These are phyloP conservation scores for Oryctolagus cuniculus DNA, from an alignment of 2,113 vertebrate genomes.

Conservation along the genomic window DNA sequence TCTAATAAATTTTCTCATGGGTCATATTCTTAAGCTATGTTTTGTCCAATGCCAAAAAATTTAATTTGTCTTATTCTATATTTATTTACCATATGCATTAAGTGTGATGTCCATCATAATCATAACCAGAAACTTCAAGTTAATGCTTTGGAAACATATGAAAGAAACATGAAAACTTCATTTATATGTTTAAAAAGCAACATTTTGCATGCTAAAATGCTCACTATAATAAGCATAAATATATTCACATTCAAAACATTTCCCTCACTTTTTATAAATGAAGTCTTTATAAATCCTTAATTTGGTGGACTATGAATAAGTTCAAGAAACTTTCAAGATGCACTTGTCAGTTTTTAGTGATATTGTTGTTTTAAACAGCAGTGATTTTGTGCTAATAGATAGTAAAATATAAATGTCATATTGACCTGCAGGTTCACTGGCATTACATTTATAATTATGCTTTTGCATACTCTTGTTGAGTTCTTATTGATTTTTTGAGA, in stretches of 20 bases:
- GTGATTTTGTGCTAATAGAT: conserved; percentile 43
- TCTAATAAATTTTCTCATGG: not conserved
- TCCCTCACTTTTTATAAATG: not conserved
- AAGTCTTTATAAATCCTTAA: not conserved
- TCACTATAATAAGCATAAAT: not conserved
- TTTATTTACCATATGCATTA: not conserved
- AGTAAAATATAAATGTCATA: conserved; percentile 29
- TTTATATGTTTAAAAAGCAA: not conserved
- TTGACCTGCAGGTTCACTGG: conserved; percentile 27
- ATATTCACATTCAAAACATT: not conserved
- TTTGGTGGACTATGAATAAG: not conserved
- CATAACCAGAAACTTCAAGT: not conserved
- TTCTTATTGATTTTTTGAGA: conserved; percentile 44
- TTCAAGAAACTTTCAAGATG: not conserved
- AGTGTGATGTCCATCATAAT: not conserved
- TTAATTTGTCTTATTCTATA: not conserved
- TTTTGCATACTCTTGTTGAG: not conserved
- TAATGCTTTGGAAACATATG: not conserved
- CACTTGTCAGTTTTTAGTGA: not conserved
- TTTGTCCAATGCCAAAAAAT: not conserved
- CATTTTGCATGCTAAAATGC: not conserved
- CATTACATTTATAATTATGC: conserved; percentile 11
- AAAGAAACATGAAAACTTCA: not conserved
- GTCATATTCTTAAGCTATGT: not conserved
- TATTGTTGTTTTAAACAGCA: not conserved